Percentiles rank a stretch among this genome's conserved stretches.
Evolutionary conservation across 2,113 vertebrate genomes (phyloP).

Genomic region (Aphyosemion australe): DNA sequence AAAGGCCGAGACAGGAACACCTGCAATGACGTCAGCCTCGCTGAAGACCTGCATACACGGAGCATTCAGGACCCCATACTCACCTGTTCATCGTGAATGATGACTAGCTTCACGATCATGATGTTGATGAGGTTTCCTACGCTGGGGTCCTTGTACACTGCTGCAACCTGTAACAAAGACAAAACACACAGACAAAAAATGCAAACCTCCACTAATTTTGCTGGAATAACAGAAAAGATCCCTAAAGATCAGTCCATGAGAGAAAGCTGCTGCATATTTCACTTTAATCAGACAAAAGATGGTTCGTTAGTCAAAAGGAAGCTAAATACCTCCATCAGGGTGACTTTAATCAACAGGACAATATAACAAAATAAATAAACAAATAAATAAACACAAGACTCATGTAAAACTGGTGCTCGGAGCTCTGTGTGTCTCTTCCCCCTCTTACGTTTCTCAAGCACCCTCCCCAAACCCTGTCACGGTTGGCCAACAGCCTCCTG

Average conservation of each 20-base stretch:
- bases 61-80: constrained; percentile 49
- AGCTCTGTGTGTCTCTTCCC: constrained; percentile 35
- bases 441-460: constrained; percentile 31
- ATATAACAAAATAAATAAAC: constrained; percentile 34
- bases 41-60: constrained; percentile 21
- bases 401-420: constrained; percentile 20
- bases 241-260: too few species aligned
- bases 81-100: constrained; percentile 96
- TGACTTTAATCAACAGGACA: constrained; percentile 57
- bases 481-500: constrained; percentile 49
- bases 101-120: constrained; percentile 91
- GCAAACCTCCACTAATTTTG: constrained; percentile 64
- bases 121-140: constrained; percentile 98
- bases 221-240: constrained; percentile 1
- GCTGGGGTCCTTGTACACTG: constrained; percentile 93
- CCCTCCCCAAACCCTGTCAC: constrained; percentile 30
- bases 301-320: constrained; percentile 31
- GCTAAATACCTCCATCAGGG: constrained; percentile 27
- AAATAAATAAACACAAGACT: constrained; percentile 35
- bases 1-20: constrained; percentile 50
- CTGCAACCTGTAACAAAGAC: constrained; percentile 88
- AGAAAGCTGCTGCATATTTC: neutral
- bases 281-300: constrained; percentile 27
- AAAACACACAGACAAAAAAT: constrained; percentile 68
- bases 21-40: constrained; percentile 55